A percentile compares a stretch with the other conserved stretches of the same genome.
These are phyloP conservation scores for Amblyjoppa proteus DNA, from an alignment of 2,888 invertebrate species.

Conservation along the genomic window DNA sequence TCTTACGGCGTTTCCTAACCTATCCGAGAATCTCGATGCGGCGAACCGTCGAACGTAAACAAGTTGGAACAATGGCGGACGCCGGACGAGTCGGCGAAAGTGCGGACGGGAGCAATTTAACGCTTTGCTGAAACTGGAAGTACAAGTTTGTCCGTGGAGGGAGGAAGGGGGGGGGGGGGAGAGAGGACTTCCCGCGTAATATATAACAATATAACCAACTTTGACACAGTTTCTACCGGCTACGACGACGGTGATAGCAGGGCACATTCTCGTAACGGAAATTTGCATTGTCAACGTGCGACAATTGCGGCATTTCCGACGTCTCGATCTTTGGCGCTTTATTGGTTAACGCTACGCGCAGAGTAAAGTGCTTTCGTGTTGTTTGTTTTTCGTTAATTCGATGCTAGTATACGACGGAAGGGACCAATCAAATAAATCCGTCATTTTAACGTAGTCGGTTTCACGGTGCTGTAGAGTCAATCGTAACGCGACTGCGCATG, in stretches of 20 bases:
- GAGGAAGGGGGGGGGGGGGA: no score
- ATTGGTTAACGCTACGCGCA: background rate
- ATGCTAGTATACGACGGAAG: no score
- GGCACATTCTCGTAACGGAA: background rate
- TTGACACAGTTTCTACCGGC: background rate
- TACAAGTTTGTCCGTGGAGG: conserved; percentile 6
- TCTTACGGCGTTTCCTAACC: no score
- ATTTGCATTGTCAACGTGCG: background rate
- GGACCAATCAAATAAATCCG: no score
- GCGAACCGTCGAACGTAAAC: background rate
- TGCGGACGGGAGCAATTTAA: conserved; percentile 19
- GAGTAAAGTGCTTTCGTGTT: no score
- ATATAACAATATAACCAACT: background rate
- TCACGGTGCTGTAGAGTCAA: no score
- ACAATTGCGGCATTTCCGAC: background rate
- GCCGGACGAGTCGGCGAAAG: background rate
- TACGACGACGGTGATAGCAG: background rate
- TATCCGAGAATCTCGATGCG: no score
- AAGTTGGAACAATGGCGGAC: background rate
- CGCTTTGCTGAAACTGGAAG: conserved; percentile 5
- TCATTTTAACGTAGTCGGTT: no score
- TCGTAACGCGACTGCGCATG: no score
- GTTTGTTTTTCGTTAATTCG: no score
- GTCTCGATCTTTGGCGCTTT: background rate
- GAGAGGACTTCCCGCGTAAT: conserved; percentile 2